Base-by-base conservation (phyloP, 2,797 vertebrate species). In the Garrulus glandarius region DNA sequence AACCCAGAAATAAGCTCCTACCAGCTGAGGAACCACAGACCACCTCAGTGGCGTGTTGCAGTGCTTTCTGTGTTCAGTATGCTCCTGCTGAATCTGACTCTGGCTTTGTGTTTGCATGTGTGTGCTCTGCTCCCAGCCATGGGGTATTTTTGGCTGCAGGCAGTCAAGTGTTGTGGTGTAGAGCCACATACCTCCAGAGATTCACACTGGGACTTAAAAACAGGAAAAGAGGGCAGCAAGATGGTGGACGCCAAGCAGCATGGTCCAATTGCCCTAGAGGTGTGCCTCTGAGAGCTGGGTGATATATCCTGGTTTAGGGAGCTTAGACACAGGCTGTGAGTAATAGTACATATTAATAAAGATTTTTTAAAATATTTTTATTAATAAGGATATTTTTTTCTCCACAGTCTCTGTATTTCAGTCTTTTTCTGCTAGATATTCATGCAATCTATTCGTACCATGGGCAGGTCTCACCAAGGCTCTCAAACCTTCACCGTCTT, bases 11-110 rank as follows among this genome's bases (percentile, higher is more conserved):
- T 32, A 57, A 65, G 9, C 6, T 87, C 11, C 32, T 49, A 27
- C 2, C 10, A 57, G 24, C 24, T 57, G 43, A 76, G 30, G 22
- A 79, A 43, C 3, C 29, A 26, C 9, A 32, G 29, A 39, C 3
- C 6, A 39, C 2, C 9, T 27, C 46, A 37, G 21, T 10, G 23
- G 13, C 14, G 9, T 6, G 14, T 26, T 32, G 29, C 26, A 19
- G 30, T 22, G 6, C 27, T 93, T 77, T 29, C 34, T 1, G 0
- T 1, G 0, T n/a, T 43, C 24, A 13, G 3, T 9, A 13, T 44
- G 19, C 11, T 67, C 13, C 15, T 47, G 30, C 16, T 47, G 39
- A 8, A 53, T 11, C 32, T 71, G 13, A 19, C 43, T 64, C 46
- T 64, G 39, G 11, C 72, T 23, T 36, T 13, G 13, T 21, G 13